phyloP scores from a whole-genome alignment of 1,140 invertebrate species.

The Hycleus phaleratus region DNA sequence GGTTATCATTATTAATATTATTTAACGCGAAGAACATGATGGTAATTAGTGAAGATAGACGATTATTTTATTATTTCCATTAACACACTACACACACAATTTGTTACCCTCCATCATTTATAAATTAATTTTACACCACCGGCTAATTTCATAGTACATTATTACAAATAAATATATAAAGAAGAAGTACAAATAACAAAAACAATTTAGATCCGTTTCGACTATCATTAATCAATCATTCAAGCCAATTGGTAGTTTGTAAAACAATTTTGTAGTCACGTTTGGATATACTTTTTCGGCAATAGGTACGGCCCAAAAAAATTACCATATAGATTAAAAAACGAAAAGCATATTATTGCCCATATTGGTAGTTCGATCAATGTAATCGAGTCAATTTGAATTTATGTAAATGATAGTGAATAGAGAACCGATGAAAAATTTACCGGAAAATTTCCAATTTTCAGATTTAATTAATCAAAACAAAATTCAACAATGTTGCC shows the following conservation, averaged over 20 bases:
- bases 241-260: not conserved
- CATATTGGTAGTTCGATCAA: no score
- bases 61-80: not conserved
- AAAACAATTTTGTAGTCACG: not conserved
- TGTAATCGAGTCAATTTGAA: no score
- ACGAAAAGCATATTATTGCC: not conserved
- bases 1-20: slow-evolving; percentile 25
- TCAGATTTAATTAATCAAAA: no score
- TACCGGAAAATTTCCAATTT: no score
- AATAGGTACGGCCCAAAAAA: not conserved
- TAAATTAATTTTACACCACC: no score
- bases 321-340: slow-evolving; percentile 11
- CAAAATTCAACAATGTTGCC: no score
- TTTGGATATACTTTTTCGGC: not conserved
- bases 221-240: slow-evolving; percentile 3
- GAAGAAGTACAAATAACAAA: no score
- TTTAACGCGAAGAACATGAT: slow-evolving; percentile 30
- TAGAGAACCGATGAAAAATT: no score
- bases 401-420: no score
- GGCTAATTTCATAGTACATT: no score
- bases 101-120: not conserved
- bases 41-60: not conserved
- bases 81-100: not conserved
- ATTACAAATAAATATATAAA: no score
- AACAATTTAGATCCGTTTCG: no score